phyloP scores from a whole-genome alignment of 2,797 vertebrate species.

The Brachymystax lenok region DNA sequence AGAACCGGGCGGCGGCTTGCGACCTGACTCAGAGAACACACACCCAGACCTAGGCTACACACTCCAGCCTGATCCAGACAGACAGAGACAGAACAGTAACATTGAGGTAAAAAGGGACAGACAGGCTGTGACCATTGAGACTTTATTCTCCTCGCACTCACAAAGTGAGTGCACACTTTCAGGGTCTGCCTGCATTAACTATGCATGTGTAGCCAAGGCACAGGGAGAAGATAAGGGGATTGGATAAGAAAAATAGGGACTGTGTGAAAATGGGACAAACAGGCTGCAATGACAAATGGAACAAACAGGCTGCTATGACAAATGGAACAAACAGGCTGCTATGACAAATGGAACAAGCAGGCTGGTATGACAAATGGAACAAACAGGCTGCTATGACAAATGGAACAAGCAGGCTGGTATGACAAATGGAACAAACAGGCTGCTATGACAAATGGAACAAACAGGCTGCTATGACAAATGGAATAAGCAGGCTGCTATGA shows the following conservation, averaged over 20 bases:
- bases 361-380: too few relatives aligned
- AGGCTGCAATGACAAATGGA: conserved; percentile 76
- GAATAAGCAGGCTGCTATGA: conserved; percentile 60
- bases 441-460: conserved; percentile 56
- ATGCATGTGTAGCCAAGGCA: conserved; percentile 74
- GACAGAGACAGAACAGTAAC: neutral
- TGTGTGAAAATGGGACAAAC: conserved; percentile 62
- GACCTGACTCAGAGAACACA: conserved; percentile 31
- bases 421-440: conserved; percentile 4
- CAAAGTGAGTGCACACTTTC: conserved; percentile 55
- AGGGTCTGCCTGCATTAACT: conserved; percentile 72
- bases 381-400: too few relatives aligned
- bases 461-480: conserved; percentile 76
- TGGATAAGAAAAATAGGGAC: conserved; percentile 80
- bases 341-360: too few relatives aligned
- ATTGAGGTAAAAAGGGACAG: neutral
- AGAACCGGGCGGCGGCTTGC: neutral
- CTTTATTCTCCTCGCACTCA: neutral
- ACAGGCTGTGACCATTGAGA: neutral
- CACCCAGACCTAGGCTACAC: conserved; percentile 19
- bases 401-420: too few relatives aligned
- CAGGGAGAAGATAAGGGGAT: conserved; percentile 70
- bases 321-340: conserved; percentile 62
- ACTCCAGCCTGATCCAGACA: neutral
- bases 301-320: conserved; percentile 62